phyloP scores from a whole-genome alignment of 2,113 vertebrate genomes.

The Amphiprion percula region DNA sequence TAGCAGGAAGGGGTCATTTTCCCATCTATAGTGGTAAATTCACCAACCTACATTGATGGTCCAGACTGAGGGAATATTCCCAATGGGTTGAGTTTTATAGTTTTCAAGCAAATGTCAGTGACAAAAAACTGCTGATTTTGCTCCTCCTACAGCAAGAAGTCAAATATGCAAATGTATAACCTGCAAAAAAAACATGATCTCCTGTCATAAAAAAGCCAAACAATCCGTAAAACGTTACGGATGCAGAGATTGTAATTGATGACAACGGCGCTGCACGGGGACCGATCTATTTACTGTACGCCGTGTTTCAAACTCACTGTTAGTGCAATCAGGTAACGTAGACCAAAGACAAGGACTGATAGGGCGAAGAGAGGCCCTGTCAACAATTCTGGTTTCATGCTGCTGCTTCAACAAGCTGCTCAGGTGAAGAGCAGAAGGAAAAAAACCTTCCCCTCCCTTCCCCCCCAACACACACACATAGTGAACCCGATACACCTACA shows the following conservation, averaged over 20 bases:
- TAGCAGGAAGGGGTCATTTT: not conserved
- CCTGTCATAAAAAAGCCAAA: not conserved
- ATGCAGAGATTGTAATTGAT: slow-evolving; percentile 25
- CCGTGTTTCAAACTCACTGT: slow-evolving; percentile 20
- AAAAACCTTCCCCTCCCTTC: slow-evolving; percentile 6
- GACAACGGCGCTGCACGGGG: slow-evolving; percentile 1
- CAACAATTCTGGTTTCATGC: slow-evolving; percentile 8
- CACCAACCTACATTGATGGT: not conserved
- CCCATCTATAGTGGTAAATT: not conserved
- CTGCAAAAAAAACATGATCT: not conserved
- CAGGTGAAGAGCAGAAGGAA: slow-evolving; percentile 22
- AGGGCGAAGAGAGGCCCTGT: slow-evolving; percentile 39
- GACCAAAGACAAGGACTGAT: slow-evolving; percentile 19
- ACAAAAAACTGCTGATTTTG: not conserved
- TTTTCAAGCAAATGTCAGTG: not conserved
- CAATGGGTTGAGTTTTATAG: not conserved
- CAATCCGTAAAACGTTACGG: not conserved
- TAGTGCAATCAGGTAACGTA: slow-evolving; percentile 36
- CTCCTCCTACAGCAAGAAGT: not conserved
- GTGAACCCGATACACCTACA: slow-evolving; percentile 36
- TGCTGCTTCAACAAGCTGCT: slow-evolving; percentile 31
- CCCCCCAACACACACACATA: slow-evolving; percentile 2
- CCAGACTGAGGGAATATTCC: not conserved
- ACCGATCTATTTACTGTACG: slow-evolving; percentile 11
- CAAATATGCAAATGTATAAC: not conserved